Conservation (phyloP, 2,888 invertebrate species). For the Xylota segnis region DNA sequence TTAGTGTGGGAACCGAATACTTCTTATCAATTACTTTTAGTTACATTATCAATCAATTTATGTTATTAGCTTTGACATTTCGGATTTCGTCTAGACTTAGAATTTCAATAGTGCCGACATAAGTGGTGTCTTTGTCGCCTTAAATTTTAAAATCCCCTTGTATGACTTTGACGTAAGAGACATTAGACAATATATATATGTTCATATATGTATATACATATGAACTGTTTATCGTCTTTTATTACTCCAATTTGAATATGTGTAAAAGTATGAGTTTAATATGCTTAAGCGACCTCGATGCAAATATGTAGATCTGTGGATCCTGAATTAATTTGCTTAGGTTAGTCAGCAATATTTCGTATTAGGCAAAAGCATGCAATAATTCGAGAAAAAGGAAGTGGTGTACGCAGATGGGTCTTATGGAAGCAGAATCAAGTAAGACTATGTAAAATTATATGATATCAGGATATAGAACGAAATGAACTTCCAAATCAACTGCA, state of each 20-base stretch:
- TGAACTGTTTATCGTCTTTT: background rate
- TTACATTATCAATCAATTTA: conserved; percentile 47
- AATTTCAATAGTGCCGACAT: conserved; percentile 40
- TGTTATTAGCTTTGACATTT: conserved; percentile 40
- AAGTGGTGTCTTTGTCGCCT: conserved; percentile 36
- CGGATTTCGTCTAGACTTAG: conserved; percentile 50
- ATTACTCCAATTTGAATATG: background rate
- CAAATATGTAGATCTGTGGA: too few species aligned
- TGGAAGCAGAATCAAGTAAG: too few species aligned
- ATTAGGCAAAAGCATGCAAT: too few species aligned
- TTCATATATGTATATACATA: too few species aligned
- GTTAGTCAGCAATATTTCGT: too few species aligned
- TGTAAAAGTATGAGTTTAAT: background rate
- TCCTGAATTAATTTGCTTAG: too few species aligned
- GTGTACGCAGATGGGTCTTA: too few species aligned
- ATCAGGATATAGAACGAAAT: too few species aligned
- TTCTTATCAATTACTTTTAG: conserved; percentile 24
- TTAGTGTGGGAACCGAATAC: background rate
- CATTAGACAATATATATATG: background rate
- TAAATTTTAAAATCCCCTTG: conserved; percentile 18
- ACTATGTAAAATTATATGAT: too few species aligned
- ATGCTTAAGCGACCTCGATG: too few species aligned
- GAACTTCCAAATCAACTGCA: too few species aligned
- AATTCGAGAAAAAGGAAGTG: too few species aligned
- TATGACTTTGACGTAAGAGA: conserved; percentile 7